These are phyloP conservation scores for Agriopis leucophaearia DNA, from an alignment of 2,888 invertebrate genomes.

Conservation along the genomic window DNA sequence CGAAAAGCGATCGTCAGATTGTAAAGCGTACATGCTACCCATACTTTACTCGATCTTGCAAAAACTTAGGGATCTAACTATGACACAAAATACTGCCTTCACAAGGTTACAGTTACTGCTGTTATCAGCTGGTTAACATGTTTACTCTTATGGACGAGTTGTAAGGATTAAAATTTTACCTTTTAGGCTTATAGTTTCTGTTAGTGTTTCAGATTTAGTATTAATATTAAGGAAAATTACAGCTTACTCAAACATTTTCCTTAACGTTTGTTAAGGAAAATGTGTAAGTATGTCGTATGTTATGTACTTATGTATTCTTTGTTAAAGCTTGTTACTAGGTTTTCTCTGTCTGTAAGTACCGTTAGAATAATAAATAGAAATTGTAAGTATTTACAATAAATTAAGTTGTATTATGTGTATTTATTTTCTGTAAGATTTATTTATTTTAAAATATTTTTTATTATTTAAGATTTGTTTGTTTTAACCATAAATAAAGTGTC, in stretches of 20 bases:
- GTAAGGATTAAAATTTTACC: not conserved
- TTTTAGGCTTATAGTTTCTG: not conserved
- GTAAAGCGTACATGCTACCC: no score
- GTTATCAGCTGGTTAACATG: not conserved
- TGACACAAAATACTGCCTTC: no score
- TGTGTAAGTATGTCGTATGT: not conserved
- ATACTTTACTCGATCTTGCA: no score
- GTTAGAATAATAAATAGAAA: no score
- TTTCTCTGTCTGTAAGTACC: no score
- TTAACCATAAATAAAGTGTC: constrained; percentile 38
- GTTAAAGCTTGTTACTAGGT: not conserved
- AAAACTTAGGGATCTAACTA: no score
- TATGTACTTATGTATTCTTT: not conserved
- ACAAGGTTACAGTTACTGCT: no score
- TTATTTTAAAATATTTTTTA: not conserved
- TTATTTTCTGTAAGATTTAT: not conserved
- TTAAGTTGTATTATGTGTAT: not conserved
- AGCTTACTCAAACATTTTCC: not conserved
- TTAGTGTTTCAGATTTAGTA: not conserved
- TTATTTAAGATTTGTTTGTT: not conserved
- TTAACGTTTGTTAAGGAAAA: not conserved
- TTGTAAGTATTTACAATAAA: not conserved
- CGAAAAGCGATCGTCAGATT: no score
- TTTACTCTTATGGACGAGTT: not conserved
- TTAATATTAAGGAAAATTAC: not conserved